Percentiles rank a stretch among this genome's conserved stretches.
phyloP scores from a whole-genome alignment of 2,888 invertebrate genomes.

The Leucoma salicis region DNA sequence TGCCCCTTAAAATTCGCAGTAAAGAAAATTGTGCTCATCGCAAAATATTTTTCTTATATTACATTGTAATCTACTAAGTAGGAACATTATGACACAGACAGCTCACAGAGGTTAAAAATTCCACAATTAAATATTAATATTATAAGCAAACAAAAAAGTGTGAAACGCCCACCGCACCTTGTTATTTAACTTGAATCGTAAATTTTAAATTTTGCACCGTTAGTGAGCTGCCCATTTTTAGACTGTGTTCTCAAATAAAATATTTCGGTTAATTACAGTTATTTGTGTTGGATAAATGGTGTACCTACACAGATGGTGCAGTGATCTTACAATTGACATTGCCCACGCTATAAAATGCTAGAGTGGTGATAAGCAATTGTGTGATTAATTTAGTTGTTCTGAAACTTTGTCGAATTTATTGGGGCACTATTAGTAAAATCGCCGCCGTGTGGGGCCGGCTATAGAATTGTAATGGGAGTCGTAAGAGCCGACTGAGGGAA shows the following conservation, averaged over 20 bases:
- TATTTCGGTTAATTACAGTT: background rate
- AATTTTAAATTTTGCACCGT: conserved; percentile 25
- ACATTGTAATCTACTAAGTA: too few relatives aligned
- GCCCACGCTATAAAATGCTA: background rate
- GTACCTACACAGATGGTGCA: background rate
- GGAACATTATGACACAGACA: too few relatives aligned
- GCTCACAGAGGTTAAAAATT: background rate
- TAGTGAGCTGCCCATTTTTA: background rate
- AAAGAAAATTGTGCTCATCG: too few relatives aligned
- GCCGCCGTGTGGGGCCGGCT: too few relatives aligned
- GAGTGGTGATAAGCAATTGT: too few relatives aligned
- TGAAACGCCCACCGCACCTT: conserved; percentile 40
- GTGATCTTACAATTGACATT: background rate
- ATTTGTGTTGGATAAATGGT: background rate
- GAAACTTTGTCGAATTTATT: too few relatives aligned
- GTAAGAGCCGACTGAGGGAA: too few relatives aligned
- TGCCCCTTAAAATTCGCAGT: too few relatives aligned
- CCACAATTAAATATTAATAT: conserved; percentile 1
- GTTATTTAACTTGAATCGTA: conserved; percentile 45
- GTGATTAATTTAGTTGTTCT: too few relatives aligned
- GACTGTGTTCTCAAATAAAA: background rate
- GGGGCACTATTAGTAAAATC: too few relatives aligned
- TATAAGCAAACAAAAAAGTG: conserved; percentile 29
- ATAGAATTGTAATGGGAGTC: too few relatives aligned
- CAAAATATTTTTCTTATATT: too few relatives aligned